These are phyloP conservation scores for Nyleta sp. DNA, from an alignment of 2,888 invertebrate species.

Conservation along the genomic window DNA sequence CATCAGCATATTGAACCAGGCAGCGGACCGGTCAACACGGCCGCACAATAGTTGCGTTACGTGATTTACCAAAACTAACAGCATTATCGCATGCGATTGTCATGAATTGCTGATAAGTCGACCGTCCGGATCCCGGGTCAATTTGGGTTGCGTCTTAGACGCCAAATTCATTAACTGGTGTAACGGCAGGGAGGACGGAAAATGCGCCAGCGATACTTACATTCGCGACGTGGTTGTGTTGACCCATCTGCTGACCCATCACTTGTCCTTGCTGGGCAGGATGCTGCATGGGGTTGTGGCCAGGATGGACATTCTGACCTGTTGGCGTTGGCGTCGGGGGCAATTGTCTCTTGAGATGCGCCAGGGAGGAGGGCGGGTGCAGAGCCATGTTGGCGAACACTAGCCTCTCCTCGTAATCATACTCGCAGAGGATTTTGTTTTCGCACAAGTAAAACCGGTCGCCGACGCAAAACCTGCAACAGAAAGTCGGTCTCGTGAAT, in stretches of 20 bases:
- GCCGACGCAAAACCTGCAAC: slow-evolving; percentile 95
- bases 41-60: slow-evolving; percentile 57
- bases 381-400: slow-evolving; percentile 95
- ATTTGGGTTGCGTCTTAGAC: too few relatives aligned
- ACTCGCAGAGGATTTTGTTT: slow-evolving; percentile 97
- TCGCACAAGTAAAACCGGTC: slow-evolving; percentile 96
- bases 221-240: slow-evolving; percentile 80
- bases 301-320: slow-evolving; percentile 76
- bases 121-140: too few relatives aligned
- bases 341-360: slow-evolving; percentile 89
- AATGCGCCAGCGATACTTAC: slow-evolving; percentile 73
- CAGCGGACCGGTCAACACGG: slow-evolving; percentile 29
- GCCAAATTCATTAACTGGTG: too few relatives aligned
- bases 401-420: slow-evolving; percentile 96
- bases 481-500: slow-evolving; percentile 85
- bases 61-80: slow-evolving; percentile 58
- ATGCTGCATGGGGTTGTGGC: slow-evolving; percentile 76
- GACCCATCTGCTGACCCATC: slow-evolving; percentile 77
- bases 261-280: slow-evolving; percentile 76
- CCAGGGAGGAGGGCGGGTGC: slow-evolving; percentile 89
- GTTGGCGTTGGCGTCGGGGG: slow-evolving; percentile 79
- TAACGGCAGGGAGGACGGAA: background rate
- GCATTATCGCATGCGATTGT: slow-evolving; percentile 40
- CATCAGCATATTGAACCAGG: slow-evolving; percentile 31
- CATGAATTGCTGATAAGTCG: slow-evolving; percentile 25